Percentiles rank a stretch among this genome's conserved stretches.
Evolutionary conservation across 2,888 invertebrate genomes (phyloP).

Genomic region (Artemia sp.): DNA sequence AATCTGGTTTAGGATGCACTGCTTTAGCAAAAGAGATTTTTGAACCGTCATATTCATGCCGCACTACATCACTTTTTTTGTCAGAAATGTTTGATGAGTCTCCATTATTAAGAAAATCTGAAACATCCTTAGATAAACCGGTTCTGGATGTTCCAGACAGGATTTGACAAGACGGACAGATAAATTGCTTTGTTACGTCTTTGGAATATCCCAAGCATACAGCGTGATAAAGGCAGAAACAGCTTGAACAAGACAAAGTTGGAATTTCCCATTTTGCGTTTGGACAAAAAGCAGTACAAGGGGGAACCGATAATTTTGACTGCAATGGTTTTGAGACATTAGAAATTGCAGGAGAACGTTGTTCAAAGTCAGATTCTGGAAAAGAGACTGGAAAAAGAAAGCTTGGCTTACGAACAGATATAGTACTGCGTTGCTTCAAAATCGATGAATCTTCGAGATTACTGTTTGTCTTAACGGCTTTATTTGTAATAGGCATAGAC

Average conservation of each 20-base stretch:
- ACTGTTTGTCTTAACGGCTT: too few relatives aligned
- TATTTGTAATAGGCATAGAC: too few relatives aligned
- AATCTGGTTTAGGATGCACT: too few relatives aligned
- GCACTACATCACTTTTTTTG: too few relatives aligned
- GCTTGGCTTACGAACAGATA: slow-evolving; percentile 9
- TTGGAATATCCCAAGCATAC: background rate
- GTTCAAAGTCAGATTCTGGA: background rate
- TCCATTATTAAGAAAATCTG: too few relatives aligned
- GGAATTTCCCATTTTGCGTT: background rate
- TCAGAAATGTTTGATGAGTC: too few relatives aligned
- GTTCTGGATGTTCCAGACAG: too few relatives aligned
- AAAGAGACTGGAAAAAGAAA: background rate
- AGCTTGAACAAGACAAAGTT: background rate
- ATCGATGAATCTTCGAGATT: too few relatives aligned
- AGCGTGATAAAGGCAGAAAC: background rate
- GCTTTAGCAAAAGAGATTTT: too few relatives aligned
- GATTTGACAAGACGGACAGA: too few relatives aligned
- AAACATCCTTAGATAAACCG: too few relatives aligned
- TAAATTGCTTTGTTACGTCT: background rate
- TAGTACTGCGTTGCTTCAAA: background rate
- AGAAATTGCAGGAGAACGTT: background rate
- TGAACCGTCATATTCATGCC: too few relatives aligned
- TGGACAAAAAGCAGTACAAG: background rate
- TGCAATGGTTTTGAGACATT: background rate
- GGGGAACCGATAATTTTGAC: background rate